These are phyloP conservation scores for Scaptodrosophila lebanonensis DNA, from an alignment of 1,140 invertebrate species.

Conservation along the genomic window DNA sequence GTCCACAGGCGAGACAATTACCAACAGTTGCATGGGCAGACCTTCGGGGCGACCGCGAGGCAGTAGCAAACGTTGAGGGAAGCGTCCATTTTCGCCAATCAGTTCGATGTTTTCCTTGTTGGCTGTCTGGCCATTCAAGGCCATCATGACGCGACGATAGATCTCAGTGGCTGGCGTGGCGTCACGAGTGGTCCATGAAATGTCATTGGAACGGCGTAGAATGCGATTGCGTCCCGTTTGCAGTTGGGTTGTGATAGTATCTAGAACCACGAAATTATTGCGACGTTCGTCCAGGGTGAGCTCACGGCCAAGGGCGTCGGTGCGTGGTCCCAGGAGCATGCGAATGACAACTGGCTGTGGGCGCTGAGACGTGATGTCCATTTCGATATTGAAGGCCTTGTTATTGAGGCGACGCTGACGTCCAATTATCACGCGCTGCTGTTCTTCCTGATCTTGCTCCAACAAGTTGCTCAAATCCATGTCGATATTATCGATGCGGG, in stretches of 20 bases:
- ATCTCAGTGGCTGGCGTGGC: constrained; percentile 80
- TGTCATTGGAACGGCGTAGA: constrained; percentile 81
- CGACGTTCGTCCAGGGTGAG: constrained; percentile 80
- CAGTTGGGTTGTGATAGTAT: constrained; percentile 82
- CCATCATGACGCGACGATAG: constrained; percentile 79
- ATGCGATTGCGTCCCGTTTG: constrained; percentile 83
- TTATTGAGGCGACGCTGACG: constrained; percentile 80
- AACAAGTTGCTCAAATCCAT: constrained; percentile 72
- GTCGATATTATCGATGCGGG: constrained; percentile 51
- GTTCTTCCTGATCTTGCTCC: constrained; percentile 41
- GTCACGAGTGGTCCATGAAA: constrained; percentile 81
- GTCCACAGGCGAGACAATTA: constrained; percentile 76
- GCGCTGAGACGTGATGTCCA: constrained; percentile 78
- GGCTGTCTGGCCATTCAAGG: constrained; percentile 72
- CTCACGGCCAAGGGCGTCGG: constrained; percentile 78
- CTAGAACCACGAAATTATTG: constrained; percentile 82
- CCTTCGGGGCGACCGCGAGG: constrained; percentile 81
- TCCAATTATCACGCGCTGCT: constrained; percentile 25
- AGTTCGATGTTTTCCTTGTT: constrained; percentile 76
- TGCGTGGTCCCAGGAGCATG: constrained; percentile 80
- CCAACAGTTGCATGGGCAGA: constrained; percentile 80
- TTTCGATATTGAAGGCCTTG: constrained; percentile 81
- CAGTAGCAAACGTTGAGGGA: constrained; percentile 80
- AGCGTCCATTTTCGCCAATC: constrained; percentile 79
- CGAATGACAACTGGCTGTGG: constrained; percentile 78